Evolutionary conservation across 2,888 invertebrate genomes (phyloP), one percentile per base, ranked within the genome.

Genomic region (Cephus pulcher): DNA sequence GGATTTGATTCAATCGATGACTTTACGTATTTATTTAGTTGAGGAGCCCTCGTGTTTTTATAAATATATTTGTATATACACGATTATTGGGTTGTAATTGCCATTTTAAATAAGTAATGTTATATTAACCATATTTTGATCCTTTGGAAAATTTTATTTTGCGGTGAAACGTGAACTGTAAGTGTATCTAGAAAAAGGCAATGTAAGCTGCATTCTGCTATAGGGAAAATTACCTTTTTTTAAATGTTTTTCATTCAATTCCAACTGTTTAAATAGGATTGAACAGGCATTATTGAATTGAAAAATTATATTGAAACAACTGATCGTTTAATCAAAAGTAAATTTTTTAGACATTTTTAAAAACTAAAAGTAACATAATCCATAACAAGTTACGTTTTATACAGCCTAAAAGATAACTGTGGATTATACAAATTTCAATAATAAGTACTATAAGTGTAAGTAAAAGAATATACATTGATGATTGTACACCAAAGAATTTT

Each of bases 391-490:
- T 71, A 71, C 30, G 34, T 71, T 34, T 71, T 71, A 71, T 71
- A 71, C 33, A 71, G 32, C 33, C 32, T 71, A 71, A 71, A 23
- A 40, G 33, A n/a, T 32, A 56, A 74, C 12, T 40, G 68, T 56
- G 33, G 40, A 74, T 71, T 33, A 71, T 34, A 34, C 6, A 34
- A 12, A 34, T 4, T 34, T 15, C 71, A 34, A 33, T 70, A 37
- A 37, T 71, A 30, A 74, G 33, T 23, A 56, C 33, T 73, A 33
- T 77, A 40, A 74, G 56, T 73, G n/a, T 77, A 40, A 74, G 56
- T 74, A 77, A 73, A 37, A 73, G 73, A 77, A n/a, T 77, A 77
- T 73, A 71, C 71, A 76, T 76, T 40, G 71, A 76, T 71, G 37
- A 76, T 71, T 35, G 70, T 33, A 40, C 71, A 71, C n/a, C 70